A percentile compares a stretch with the other conserved stretches of the same genome.
Evolutionary conservation across 2,888 invertebrate species (phyloP).

Genomic region (Diaprepes abbreviatus): DNA sequence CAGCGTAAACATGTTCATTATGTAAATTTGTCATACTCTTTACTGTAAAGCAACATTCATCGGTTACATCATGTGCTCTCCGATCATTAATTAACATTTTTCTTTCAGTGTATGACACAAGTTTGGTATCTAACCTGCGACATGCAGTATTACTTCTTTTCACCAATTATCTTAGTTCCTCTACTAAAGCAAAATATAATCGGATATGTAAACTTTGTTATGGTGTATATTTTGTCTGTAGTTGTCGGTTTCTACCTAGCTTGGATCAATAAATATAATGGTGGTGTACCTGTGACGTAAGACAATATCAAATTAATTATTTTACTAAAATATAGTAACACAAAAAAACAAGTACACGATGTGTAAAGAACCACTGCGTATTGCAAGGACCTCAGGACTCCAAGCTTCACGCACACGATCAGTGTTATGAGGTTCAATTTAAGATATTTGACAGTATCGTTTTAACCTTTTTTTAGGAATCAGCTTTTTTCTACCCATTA

Average conservation of each 20-base stretch:
- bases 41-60: no score
- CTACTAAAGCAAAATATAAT: conserved; percentile 63
- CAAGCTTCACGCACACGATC: no score
- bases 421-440: no score
- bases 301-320: conserved; percentile 41
- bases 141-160: conserved; percentile 67
- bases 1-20: no score
- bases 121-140: conserved; percentile 71
- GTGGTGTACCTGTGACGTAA: conserved; percentile 66
- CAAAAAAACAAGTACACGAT: conserved; percentile 4
- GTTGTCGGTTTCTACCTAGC: conserved; percentile 62
- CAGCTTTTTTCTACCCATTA: conserved; percentile 56
- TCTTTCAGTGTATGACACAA: conserved; percentile 70
- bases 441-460: no score
- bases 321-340: no score
- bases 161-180: conserved; percentile 66
- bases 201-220: conserved; percentile 59
- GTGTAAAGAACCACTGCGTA: no score
- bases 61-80: no score
- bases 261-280: conserved; percentile 61
- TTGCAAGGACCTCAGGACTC: no score
- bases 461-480: conserved; percentile 54
- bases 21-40: no score
- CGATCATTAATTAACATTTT: no score
- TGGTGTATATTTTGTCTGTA: conserved; percentile 60